Base-by-base conservation (phyloP, 2,797 vertebrate species). In the Uromys caudimaculatus region DNA sequence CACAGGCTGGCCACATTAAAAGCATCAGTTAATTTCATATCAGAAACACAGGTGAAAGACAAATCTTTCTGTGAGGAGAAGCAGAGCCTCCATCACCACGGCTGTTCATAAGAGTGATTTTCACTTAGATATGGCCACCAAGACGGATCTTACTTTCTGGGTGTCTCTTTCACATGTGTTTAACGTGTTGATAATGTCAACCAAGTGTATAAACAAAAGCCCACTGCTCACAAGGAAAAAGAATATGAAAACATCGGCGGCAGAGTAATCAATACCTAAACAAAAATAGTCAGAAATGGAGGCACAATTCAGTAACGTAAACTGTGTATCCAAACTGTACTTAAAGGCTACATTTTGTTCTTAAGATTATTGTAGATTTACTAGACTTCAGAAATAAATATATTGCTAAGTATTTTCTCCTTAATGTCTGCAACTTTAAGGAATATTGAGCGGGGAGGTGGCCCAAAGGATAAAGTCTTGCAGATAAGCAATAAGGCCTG, bases 201-300 rank as follows among this genome's bases (percentile, higher is more conserved):
- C 23, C 29, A 73, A 90, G 62, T 35, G 54, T 0, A 27, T 56
- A 89, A 47, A 32, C 73, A 58, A 90, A 94, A 73, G 24, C 50
- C 17, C 47, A 71, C 24, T 81, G 69, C 50, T 67, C 62, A 32
- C 44, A 87, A 79, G 50, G 47, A 93, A 91, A 91, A n/a, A 64
- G 69, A 87, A n/a, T 23, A 38, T 77, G 11, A 91, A 90, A 83
- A 71, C 60, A 71, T 73, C 56, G n/a, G 76, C 84, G 73, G 50
- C 50, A 83, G 38, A 73, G 69, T 89, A 91, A 89, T 93, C 38
- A 94, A 21, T 41, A 84, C 62, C 58, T 52, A 94, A 93, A 93
- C 56, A 73, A 56, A n/a, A 73, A 11, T 7, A 54, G 32, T 88
- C 29, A 85, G 62, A 69, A 52, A 86, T n/a, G 19, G 52, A 58